A percentile compares a stretch with the other conserved stretches of the same genome.
These are phyloP conservation scores for Lates calcarifer DNA, from an alignment of 2,113 vertebrate genomes.

Conservation along the genomic window DNA sequence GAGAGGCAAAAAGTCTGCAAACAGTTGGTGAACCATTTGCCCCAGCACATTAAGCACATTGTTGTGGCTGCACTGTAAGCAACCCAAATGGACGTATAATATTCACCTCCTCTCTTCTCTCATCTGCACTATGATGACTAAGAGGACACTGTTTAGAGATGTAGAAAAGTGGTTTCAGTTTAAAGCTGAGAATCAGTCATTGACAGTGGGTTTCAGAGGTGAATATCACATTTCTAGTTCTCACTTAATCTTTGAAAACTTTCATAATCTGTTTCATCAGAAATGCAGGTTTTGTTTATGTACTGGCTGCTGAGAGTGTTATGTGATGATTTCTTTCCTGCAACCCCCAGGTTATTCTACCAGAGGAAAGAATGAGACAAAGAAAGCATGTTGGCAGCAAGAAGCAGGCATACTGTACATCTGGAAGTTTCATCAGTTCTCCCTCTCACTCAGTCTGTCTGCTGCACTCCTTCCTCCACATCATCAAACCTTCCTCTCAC, in stretches of 20 bases:
- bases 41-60: neutral
- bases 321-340: neutral
- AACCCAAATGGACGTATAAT: neutral
- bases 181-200: no score
- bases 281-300: neutral
- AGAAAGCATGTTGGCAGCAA: constrained; percentile 20
- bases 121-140: neutral
- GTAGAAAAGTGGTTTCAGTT: neutral
- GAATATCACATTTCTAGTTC: neutral
- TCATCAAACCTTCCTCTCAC: neutral
- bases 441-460: constrained; percentile 23
- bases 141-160: neutral
- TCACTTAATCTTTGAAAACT: neutral
- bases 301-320: neutral
- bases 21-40: neutral
- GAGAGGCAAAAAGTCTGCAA: neutral
- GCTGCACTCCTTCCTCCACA: constrained; percentile 19
- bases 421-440: constrained; percentile 57
- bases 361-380: constrained; percentile 26
- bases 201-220: no score
- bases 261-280: constrained; percentile 1
- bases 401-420: constrained; percentile 43
- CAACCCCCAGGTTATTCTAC: neutral
- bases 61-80: neutral
- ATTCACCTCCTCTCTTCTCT: neutral